A percentile compares a stretch with the other conserved stretches of the same genome.
Conservation (phyloP, 2,888 invertebrate species). For the Apocheima hispidaria region DNA sequence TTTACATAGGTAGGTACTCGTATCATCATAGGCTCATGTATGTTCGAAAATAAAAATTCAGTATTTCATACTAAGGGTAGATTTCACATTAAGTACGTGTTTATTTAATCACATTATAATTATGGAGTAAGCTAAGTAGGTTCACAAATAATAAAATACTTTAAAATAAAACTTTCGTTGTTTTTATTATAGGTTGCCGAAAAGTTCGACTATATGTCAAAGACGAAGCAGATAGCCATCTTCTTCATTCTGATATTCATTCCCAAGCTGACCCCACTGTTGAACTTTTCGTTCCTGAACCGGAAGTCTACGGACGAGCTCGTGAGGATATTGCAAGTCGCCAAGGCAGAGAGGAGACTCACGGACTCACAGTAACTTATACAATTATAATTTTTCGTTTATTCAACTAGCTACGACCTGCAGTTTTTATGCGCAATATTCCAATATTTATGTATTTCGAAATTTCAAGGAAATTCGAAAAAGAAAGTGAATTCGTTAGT, state of each 20-base stretch:
- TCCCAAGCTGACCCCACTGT: conserved; percentile 62
- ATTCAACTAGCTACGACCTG: too few species aligned
- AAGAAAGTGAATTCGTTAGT: too few species aligned
- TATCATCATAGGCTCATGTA: too few species aligned
- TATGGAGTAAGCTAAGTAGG: too few species aligned
- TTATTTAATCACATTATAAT: too few species aligned
- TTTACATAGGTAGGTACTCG: too few species aligned
- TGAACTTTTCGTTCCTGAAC: conserved; percentile 74
- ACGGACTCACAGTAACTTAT: conserved; percentile 67
- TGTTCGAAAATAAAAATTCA: too few species aligned
- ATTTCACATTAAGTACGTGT: too few species aligned
- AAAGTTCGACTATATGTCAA: conserved; percentile 71
- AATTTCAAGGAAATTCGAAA: too few species aligned
- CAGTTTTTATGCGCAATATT: too few species aligned
- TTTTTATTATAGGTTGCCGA: conserved; percentile 68
- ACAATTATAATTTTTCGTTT: background rate
- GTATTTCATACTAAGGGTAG: too few species aligned
- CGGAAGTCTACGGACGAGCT: conserved; percentile 64
- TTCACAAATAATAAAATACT: background rate
- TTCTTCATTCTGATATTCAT: conserved; percentile 67
- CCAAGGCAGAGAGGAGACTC: conserved; percentile 69
- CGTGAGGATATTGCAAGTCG: conserved; percentile 68
- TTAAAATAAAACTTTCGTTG: background rate
- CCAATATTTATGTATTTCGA: too few species aligned
- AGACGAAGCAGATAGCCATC: conserved; percentile 63